Evolutionary conservation across 2,888 invertebrate species (phyloP), one percentile per base, ranked within the genome.

Genomic region (Microplitis manilae): DNA sequence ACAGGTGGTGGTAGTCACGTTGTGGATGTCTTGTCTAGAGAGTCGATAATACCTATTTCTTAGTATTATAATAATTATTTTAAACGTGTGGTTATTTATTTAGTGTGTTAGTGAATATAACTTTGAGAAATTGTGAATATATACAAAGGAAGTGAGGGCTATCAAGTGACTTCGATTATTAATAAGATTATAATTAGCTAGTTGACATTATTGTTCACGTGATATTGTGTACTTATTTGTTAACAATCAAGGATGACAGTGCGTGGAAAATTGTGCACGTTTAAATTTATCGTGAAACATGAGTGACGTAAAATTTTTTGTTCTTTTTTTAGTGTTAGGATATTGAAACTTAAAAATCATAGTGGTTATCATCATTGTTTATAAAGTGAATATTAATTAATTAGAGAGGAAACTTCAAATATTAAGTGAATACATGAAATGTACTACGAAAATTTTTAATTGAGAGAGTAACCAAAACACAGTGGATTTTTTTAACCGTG

Each of bases 401-500:
- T 30, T 30, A 2, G 4, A 30, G 30, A 30, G 30, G 30, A 30
- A 30, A 30, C 30, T 30, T 30, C 2, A 30, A 30, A 4, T 30
- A 30, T 30, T 4, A 30, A 30, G 30, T 30, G 30, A 30, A 30
- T 30, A 30, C 1, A 30, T 30, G 30, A 30, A 30, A 30, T 30
- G 30, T 30, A 30, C 30, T 30, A 4, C 30, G 30, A 30, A 30
- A 30, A 30, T 30, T 30, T 30, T 30, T 68, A 60, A 39, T 61
- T 15, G 5, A 13, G 50, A 30, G 30, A 41, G 9, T 17, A 39
- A 73, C 2, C 13, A 20, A 17, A 8, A 65, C 86, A 86, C 86
- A 84, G 87, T 88, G 85, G 86, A 89, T 88, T 83, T 87, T 86
- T 86, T 86, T 30, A 30, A 86, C 85, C 83, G 86, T 85, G 84